Percentiles rank a stretch among this genome's conserved stretches.
Evolutionary conservation across 2,797 vertebrate genomes (phyloP).

Genomic region (Centropyge bicolor): DNA sequence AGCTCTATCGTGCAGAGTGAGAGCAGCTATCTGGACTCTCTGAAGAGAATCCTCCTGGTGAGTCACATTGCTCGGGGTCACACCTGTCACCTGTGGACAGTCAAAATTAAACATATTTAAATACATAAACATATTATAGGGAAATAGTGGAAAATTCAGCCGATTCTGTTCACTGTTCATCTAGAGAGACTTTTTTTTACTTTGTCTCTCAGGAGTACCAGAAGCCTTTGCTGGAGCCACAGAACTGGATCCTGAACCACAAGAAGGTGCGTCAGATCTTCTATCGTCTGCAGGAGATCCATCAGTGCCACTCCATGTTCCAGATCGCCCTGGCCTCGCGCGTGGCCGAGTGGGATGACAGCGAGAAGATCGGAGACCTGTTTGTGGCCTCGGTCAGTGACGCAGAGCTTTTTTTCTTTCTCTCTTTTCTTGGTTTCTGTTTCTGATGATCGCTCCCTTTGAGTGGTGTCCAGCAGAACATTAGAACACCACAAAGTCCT

Average conservation of each 20-base stretch:
- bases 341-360: constrained; percentile 90
- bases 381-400: constrained; percentile 92
- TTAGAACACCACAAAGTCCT: background rate
- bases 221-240: constrained; percentile 88
- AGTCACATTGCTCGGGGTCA: constrained; percentile 58
- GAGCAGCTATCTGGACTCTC: constrained; percentile 90
- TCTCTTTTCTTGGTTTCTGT: too few species aligned
- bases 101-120: background rate
- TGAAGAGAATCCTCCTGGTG: constrained; percentile 91
- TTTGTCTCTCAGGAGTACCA: constrained; percentile 87
- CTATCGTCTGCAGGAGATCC: constrained; percentile 90
- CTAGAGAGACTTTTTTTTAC: too few species aligned
- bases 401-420: background rate
- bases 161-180: background rate
- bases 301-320: constrained; percentile 95
- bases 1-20: constrained; percentile 93
- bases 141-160: background rate
- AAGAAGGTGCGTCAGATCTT: constrained; percentile 90
- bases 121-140: background rate
- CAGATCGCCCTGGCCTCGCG: constrained; percentile 92
- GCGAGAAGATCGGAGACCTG: constrained; percentile 92
- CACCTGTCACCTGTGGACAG: background rate
- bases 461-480: background rate
- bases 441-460: background rate
- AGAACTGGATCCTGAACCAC: constrained; percentile 86